phyloP scores from a whole-genome alignment of 1,140 invertebrate genomes.

The Capitella teleta region DNA sequence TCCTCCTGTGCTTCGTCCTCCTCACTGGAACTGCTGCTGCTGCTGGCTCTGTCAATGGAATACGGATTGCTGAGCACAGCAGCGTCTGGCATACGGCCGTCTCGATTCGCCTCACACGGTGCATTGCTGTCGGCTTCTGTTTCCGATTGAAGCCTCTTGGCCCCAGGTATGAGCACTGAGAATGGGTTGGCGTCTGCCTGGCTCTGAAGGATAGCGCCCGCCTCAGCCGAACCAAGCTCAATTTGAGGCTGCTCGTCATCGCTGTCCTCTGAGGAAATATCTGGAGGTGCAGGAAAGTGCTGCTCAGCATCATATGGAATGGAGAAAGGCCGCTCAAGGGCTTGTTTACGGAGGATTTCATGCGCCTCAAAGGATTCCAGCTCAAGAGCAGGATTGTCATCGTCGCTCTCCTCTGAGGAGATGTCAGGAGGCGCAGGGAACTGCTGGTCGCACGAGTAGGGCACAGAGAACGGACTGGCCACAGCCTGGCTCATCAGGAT shows the following conservation, averaged over 20 bases:
- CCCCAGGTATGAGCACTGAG: conserved; percentile 2
- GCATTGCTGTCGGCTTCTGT: no score
- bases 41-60: not conserved
- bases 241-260: not conserved
- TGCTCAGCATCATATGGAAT: not conserved
- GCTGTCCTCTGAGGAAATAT: not conserved
- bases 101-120: not conserved
- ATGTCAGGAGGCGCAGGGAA: not conserved
- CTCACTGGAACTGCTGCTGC: not conserved
- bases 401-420: not conserved
- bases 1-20: not conserved
- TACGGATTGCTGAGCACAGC: not conserved
- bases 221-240: not conserved
- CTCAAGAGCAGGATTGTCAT: not conserved
- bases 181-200: conserved; percentile 2
- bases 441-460: not conserved
- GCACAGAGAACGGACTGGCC: conserved; percentile 2
- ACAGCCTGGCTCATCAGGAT: not conserved
- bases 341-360: not conserved
- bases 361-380: not conserved
- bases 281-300: not conserved
- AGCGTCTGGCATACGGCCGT: not conserved
- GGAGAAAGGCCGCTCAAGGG: not conserved
- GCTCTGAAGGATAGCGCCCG: not conserved
- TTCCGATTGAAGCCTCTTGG: no score